phyloP scores from a whole-genome alignment of 1,140 invertebrate genomes.

The Vollenhovia emeryi region DNA sequence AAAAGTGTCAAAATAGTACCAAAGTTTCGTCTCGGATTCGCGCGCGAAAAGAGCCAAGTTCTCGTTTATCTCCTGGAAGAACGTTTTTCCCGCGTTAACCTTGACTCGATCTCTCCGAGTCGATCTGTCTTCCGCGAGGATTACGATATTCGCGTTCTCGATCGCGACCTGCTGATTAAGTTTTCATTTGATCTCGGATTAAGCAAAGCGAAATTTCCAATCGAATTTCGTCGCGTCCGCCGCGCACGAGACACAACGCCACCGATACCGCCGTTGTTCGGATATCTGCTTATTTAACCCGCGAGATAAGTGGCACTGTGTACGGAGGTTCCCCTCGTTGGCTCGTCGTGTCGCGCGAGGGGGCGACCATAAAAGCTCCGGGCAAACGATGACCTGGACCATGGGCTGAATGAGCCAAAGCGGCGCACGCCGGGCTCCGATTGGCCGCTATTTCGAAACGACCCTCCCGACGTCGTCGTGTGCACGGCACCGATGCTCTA shows the following conservation, averaged over 20 bases:
- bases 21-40: too few relatives aligned
- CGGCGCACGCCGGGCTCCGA: constrained; percentile 39
- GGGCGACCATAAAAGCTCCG: constrained; percentile 57
- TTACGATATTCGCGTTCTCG: background rate
- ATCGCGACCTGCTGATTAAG: background rate
- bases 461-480: constrained; percentile 45
- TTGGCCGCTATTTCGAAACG: constrained; percentile 60
- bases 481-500: constrained; percentile 3
- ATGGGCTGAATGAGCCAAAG: constrained; percentile 56
- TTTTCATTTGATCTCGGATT: background rate
- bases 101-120: background rate
- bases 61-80: background rate
- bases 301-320: constrained; percentile 45
- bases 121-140: background rate
- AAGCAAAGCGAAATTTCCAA: background rate
- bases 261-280: background rate
- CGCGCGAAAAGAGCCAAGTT: background rate
- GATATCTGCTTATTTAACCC: constrained; percentile 48
- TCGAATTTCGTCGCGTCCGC: background rate
- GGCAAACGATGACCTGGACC: constrained; percentile 60
- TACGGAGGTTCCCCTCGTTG: constrained; percentile 18
- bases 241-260: background rate
- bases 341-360: constrained; percentile 14
- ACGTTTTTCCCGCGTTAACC: background rate
- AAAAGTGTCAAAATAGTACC: too few relatives aligned